Evolutionary conservation across 2,113 vertebrate species (phyloP).

Genomic region (Ctenodactylus gundi): DNA sequence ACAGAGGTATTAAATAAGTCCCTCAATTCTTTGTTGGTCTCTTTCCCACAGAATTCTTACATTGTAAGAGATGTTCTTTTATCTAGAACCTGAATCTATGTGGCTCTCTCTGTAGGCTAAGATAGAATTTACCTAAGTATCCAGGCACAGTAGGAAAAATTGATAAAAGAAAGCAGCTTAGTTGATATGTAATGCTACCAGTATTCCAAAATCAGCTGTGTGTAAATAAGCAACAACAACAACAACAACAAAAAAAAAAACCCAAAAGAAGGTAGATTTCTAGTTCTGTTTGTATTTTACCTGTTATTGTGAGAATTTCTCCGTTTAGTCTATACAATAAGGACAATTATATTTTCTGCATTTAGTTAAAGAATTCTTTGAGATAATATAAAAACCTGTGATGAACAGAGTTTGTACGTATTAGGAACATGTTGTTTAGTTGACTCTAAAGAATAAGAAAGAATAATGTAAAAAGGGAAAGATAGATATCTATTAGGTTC

Average conservation of each 20-base stretch:
- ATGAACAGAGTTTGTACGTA: neutral
- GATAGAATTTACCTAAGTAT: neutral
- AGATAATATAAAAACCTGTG: neutral
- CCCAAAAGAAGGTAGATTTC: neutral
- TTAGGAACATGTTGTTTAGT: neutral
- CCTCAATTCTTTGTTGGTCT: neutral
- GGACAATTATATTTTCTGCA: neutral
- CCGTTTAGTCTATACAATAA: neutral
- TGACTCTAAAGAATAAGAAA: neutral
- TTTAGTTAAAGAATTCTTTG: neutral
- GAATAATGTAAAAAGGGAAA: neutral
- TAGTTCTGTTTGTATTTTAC: slow-evolving; percentile 1
- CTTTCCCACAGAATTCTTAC: neutral
- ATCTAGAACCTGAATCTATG: neutral
- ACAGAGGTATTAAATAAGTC: neutral
- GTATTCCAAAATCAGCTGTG: neutral
- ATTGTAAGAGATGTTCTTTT: neutral
- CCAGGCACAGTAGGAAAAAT: neutral
- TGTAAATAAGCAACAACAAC: neutral
- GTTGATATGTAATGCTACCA: neutral
- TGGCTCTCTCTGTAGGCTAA: neutral
- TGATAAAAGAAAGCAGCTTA: neutral
- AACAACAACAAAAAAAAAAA: no score
- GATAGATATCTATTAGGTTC: neutral
- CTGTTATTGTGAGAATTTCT: neutral